Percentiles rank a stretch among this genome's conserved stretches.
Conservation (phyloP, 2,888 invertebrate genomes). For the Drosophila siamana region DNA sequence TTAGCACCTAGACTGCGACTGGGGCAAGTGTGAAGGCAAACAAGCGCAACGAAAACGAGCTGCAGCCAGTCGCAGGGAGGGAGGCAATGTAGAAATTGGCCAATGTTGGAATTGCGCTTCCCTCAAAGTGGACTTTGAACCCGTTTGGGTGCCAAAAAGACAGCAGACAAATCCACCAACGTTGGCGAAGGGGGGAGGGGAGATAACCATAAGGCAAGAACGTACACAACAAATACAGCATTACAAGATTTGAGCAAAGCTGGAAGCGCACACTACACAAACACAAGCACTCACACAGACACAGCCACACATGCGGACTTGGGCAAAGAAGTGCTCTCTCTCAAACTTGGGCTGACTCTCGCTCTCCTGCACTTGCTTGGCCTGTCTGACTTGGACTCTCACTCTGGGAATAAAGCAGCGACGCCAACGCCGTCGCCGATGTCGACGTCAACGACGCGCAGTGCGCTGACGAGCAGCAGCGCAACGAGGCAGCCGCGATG, state of each 20-base stretch:
- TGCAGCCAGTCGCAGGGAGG: constrained; percentile 31
- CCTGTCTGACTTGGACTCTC: constrained; percentile 15
- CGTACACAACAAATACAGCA: constrained; percentile 9
- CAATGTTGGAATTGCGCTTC: constrained; percentile 36
- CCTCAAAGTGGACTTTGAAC: constrained; percentile 68
- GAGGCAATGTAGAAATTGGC: constrained; percentile 24
- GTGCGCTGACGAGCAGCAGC: constrained; percentile 4
- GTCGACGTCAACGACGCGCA: background rate
- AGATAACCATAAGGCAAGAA: constrained; percentile 32
- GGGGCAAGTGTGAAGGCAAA: constrained; percentile 67
- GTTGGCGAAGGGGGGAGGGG: background rate
- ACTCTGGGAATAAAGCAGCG: constrained; percentile 17
- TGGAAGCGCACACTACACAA: constrained; percentile 22
- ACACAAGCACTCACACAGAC: background rate
- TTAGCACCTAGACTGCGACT: constrained; percentile 46
- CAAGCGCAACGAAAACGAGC: constrained; percentile 25
- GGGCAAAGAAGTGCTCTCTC: background rate
- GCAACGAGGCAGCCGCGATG: no score
- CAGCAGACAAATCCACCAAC: constrained; percentile 14
- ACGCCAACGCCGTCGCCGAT: background rate
- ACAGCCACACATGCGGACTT: no score
- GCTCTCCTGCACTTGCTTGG: constrained; percentile 1
- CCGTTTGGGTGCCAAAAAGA: constrained; percentile 58
- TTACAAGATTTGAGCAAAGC: constrained; percentile 49
- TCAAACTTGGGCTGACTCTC: constrained; percentile 5